A percentile compares a stretch with the other conserved stretches of the same genome.
phyloP scores from a whole-genome alignment of 2,888 invertebrate genomes.

The Temnothorax rugatulus region DNA sequence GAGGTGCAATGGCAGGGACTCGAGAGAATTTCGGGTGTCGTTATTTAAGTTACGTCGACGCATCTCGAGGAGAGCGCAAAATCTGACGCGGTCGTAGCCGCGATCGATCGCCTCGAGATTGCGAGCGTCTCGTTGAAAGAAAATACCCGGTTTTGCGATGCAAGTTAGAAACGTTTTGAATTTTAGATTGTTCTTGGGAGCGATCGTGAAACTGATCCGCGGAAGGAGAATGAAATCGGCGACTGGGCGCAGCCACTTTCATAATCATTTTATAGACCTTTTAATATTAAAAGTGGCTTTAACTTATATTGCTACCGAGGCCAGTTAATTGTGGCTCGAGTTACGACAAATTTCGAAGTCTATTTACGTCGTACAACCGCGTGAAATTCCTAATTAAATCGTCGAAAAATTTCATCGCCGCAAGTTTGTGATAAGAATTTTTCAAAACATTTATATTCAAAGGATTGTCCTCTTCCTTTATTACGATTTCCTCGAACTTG shows the following conservation, averaged over 20 bases:
- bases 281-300: constrained; percentile 70
- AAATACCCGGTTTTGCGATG: constrained; percentile 56
- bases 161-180: constrained; percentile 63
- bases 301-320: constrained; percentile 65
- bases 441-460: neutral
- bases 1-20: constrained; percentile 13
- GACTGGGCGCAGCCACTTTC: constrained; percentile 27
- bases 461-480: neutral
- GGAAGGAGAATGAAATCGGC: constrained; percentile 45
- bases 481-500: neutral
- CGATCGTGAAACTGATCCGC: constrained; percentile 64
- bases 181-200: constrained; percentile 49
- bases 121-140: constrained; percentile 30
- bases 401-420: constrained; percentile 32
- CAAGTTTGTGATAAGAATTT: neutral
- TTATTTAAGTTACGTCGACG: constrained; percentile 40
- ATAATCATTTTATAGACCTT: constrained; percentile 69
- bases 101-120: constrained; percentile 49
- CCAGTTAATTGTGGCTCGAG: constrained; percentile 51
- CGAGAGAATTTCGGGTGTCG: constrained; percentile 52
- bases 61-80: constrained; percentile 16
- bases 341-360: constrained; percentile 58
- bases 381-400: constrained; percentile 49
- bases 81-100: constrained; percentile 33
- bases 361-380: constrained; percentile 36